Conservation (phyloP, 1,140 invertebrate species). For the Zaprionus lachaisei region DNA sequence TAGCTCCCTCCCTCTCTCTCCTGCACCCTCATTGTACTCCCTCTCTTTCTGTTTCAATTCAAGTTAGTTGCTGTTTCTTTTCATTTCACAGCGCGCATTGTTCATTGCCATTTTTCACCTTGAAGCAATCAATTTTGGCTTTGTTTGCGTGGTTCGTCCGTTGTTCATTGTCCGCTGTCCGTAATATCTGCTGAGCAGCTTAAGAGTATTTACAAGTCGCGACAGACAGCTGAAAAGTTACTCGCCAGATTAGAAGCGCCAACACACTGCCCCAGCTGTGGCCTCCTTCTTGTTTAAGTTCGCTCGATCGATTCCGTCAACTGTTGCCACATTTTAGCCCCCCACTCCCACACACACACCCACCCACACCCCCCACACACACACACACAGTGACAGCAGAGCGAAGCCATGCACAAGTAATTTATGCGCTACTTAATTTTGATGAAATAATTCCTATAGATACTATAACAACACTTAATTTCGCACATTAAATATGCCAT, state of each 20-base stretch:
- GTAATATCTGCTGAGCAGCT: constrained; percentile 11
- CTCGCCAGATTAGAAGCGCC: constrained; percentile 26
- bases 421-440: constrained; percentile 80
- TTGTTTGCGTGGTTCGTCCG: constrained; percentile 26
- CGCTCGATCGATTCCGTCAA: constrained; percentile 35
- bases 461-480: constrained; percentile 77
- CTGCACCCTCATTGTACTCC: neutral
- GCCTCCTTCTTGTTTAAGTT: neutral
- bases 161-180: neutral
- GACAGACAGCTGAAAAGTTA: constrained; percentile 27
- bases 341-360: constrained; percentile 33
- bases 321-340: constrained; percentile 51
- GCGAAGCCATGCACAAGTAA: constrained; percentile 56
- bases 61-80: constrained; percentile 16
- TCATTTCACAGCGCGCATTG: constrained; percentile 37
- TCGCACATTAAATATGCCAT: constrained; percentile 79
- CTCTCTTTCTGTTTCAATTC: neutral
- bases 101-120: constrained; percentile 61
- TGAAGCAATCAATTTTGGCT: constrained; percentile 58
- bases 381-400: constrained; percentile 2
- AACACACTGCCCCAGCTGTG: neutral
- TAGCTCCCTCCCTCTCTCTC: constrained; percentile 10
- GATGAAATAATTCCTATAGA: constrained; percentile 78
- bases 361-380: constrained; percentile 21
- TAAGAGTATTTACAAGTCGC: constrained; percentile 15